Percentiles rank a stretch among this genome's conserved stretches.
These are phyloP conservation scores for Dicycla oo DNA, from an alignment of 2,888 invertebrate genomes.

Conservation along the genomic window DNA sequence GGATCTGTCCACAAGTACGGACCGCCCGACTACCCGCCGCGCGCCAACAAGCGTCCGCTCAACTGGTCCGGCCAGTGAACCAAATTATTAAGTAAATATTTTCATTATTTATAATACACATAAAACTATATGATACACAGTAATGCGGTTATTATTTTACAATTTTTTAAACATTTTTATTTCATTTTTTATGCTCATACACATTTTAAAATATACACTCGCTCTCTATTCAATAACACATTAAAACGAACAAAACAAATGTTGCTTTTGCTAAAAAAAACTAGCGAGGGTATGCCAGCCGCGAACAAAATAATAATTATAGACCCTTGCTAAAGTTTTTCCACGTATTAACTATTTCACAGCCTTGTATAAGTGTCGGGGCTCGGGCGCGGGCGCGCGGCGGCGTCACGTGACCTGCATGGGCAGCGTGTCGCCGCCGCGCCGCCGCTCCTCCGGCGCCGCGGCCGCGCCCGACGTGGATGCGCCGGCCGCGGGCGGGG, in stretches of 20 bases:
- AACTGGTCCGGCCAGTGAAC: conserved; percentile 81
- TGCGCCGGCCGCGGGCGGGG: conserved; percentile 40
- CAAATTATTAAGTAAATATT: conserved; percentile 64
- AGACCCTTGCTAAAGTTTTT: conserved; percentile 43
- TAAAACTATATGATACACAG: conserved; percentile 83
- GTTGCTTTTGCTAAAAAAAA: conserved; percentile 62
- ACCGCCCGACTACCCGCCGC: conserved; percentile 40
- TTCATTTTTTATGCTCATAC: conserved; percentile 59
- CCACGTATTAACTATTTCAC: conserved; percentile 84
- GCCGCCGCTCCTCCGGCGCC: conserved; percentile 34
- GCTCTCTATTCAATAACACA: conserved; percentile 39
- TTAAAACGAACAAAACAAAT: conserved; percentile 51
- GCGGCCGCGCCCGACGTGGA: conserved; percentile 39
- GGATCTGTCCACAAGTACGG: conserved; percentile 54
- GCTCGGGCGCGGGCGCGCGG: conserved; percentile 28
- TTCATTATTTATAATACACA: conserved; percentile 75
- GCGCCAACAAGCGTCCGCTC: conserved; percentile 44
- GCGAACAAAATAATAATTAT: conserved; percentile 5
- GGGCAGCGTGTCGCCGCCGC: conserved; percentile 74
- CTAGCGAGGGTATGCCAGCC: conserved; percentile 7
- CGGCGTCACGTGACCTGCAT: conserved; percentile 83
- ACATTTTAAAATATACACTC: conserved; percentile 63
- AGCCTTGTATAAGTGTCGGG: conserved; percentile 81
- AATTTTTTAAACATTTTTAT: conserved; percentile 63
- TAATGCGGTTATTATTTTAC: conserved; percentile 78